Evolutionary conservation across 2,797 vertebrate species (phyloP), one percentile per base, ranked within the genome.

Genomic region (Halcyon leucocephala): DNA sequence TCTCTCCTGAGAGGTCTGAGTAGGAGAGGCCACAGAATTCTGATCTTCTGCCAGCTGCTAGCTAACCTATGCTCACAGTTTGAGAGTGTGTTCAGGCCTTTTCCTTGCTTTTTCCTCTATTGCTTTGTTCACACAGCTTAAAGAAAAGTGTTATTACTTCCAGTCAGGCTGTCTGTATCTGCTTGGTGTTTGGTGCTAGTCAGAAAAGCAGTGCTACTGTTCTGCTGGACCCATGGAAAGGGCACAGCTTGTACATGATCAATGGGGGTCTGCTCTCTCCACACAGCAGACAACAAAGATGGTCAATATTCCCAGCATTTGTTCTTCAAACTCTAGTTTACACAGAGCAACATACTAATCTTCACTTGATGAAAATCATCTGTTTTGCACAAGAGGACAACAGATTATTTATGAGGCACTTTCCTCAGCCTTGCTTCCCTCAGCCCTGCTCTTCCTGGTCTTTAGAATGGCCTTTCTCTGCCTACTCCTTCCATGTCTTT

Each of bases 171-270:
- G 49, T 60, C 37, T 87, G n/a, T 51, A 9, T 70, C 73, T 79
- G 33, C 58, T 95, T 96, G 46, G 20, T 42, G n/a, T 62, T 95
- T 96, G 46, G 17, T 42, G 37, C 24, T 39, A n/a, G 46, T 78
- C 60, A 80, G 69, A 70, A 64, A n/a, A 79, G 49, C 41, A 44
- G n/a, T 19, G 51, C 26, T 77, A 51, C 35, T 54, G 13, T 25
- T 86, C 42, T 70, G 16, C 12, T 87, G 44, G 33, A 41, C 31
- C 26, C 20, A 6, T 6, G 28, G 57, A 57, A 91, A 71, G 9
- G 41, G 37, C 39, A 57, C 25, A 80, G 42, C 33, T 2, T 2
- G 5, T 44, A 14, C 0, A 0, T 60, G 31, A 37, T 14, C 67
- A 78, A 6, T 10, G 49, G 28, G 29, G 31, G 11, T 19, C 46